These are phyloP conservation scores for Agriopis leucophaearia DNA, from an alignment of 2,888 invertebrate genomes.

Conservation along the genomic window DNA sequence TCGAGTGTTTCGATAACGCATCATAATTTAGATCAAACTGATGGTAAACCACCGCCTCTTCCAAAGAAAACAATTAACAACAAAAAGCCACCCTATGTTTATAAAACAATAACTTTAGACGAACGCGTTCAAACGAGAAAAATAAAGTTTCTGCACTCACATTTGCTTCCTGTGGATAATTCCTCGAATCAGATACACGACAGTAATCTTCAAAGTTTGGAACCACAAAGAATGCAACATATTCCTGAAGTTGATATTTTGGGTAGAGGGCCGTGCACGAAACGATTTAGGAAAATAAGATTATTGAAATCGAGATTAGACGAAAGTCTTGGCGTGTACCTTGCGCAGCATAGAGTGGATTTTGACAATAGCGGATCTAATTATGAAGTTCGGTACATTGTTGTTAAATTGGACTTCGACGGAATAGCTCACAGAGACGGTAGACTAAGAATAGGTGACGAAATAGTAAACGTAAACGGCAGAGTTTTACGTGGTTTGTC, in stretches of 20 bases:
- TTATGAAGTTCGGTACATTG: constrained; percentile 87
- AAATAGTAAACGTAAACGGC: constrained; percentile 96
- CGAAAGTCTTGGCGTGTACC: constrained; percentile 90
- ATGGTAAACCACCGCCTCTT: constrained; percentile 78
- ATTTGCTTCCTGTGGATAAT: constrained; percentile 72
- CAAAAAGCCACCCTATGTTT: constrained; percentile 76
- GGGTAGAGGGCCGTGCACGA: constrained; percentile 87
- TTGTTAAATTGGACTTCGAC: constrained; percentile 88
- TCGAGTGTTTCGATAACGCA: constrained; percentile 53
- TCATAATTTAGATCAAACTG: constrained; percentile 67
- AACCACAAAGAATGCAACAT: constrained; percentile 54
- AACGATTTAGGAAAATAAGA: constrained; percentile 88
- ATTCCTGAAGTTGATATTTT: constrained; percentile 73
- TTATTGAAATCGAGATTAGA: constrained; percentile 88
- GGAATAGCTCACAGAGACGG: constrained; percentile 92
- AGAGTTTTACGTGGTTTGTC: constrained; percentile 91
- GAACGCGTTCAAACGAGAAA: constrained; percentile 83
- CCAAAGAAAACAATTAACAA: constrained; percentile 79
- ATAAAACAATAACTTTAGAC: constrained; percentile 81
- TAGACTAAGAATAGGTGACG: constrained; percentile 93
- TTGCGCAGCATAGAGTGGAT: constrained; percentile 89
- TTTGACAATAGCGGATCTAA: constrained; percentile 82
- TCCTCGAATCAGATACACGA: constrained; percentile 64
- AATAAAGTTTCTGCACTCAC: constrained; percentile 81
- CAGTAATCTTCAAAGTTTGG: constrained; percentile 58